These are phyloP conservation scores for Isotomurus palustris DNA, from an alignment of 2,888 invertebrate species.

Conservation along the genomic window DNA sequence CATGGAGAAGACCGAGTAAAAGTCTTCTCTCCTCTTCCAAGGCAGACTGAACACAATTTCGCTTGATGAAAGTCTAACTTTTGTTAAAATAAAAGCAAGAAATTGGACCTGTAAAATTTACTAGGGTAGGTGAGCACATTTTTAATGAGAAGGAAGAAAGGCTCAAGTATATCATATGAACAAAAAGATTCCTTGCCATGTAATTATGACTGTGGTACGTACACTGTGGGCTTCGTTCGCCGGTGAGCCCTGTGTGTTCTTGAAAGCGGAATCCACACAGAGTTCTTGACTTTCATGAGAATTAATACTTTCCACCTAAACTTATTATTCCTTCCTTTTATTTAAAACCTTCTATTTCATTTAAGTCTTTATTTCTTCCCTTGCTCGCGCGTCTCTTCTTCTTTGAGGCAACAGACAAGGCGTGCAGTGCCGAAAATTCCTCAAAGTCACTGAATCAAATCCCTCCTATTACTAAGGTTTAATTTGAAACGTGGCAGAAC, in stretches of 20 bases:
- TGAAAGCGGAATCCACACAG: no score
- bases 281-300: no score
- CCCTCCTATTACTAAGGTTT: conserved; percentile 11
- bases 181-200: no score
- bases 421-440: conserved; percentile 9
- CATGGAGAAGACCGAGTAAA: no score
- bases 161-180: conserved; percentile 11
- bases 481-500: conserved; percentile 7
- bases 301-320: no score
- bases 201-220: no score
- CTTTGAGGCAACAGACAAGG: conserved; percentile 8
- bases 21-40: neutral
- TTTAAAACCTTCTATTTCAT: conserved; percentile 5
- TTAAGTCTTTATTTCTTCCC: conserved; percentile 6
- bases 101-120: conserved; percentile 10
- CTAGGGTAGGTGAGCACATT: conserved; percentile 1
- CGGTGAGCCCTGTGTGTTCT: no score
- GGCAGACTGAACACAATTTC: neutral
- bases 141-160: conserved; percentile 16
- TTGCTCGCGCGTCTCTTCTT: neutral
- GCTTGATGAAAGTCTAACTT: conserved; percentile 2
- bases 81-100: conserved; percentile 15
- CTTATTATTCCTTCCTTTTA: no score
- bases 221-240: no score
- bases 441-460: conserved; percentile 14